phyloP scores from a whole-genome alignment of 2,888 invertebrate species.

The Tachystola acroxantha region DNA sequence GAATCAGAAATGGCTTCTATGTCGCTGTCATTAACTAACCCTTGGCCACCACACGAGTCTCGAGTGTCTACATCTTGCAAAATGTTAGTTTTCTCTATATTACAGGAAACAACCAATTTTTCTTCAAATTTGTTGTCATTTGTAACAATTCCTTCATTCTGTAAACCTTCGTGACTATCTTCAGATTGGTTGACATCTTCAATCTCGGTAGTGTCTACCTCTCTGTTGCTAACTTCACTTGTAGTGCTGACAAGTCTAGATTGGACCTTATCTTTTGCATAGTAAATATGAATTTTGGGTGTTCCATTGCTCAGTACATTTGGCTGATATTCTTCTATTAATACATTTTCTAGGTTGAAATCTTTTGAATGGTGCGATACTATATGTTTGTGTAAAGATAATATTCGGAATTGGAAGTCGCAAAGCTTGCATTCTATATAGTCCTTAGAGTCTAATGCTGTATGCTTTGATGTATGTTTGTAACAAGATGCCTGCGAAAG shows the following conservation, averaged over 20 bases:
- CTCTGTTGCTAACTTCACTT: constrained; percentile 18
- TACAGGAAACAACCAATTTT: too few relatives aligned
- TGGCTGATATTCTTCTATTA: constrained; percentile 35
- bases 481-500: constrained; percentile 29
- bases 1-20: too few relatives aligned
- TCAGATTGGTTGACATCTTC: neutral
- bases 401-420: constrained; percentile 39
- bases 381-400: constrained; percentile 33
- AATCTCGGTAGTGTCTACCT: neutral
- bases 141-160: neutral
- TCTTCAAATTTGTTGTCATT: neutral
- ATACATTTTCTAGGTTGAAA: constrained; percentile 33
- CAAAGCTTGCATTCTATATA: constrained; percentile 52
- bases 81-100: too few relatives aligned
- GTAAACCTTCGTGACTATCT: too few relatives aligned
- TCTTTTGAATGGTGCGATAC: constrained; percentile 29
- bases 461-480: constrained; percentile 32
- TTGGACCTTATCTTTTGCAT: constrained; percentile 34
- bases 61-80: too few relatives aligned
- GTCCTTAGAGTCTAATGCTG: constrained; percentile 28
- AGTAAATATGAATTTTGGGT: constrained; percentile 23
- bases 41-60: too few relatives aligned
- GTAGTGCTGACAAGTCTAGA: constrained; percentile 43
- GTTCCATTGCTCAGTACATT: neutral
- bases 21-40: too few relatives aligned